Conservation (phyloP, 2,888 invertebrate genomes). For the Perizoma affinitatum region DNA sequence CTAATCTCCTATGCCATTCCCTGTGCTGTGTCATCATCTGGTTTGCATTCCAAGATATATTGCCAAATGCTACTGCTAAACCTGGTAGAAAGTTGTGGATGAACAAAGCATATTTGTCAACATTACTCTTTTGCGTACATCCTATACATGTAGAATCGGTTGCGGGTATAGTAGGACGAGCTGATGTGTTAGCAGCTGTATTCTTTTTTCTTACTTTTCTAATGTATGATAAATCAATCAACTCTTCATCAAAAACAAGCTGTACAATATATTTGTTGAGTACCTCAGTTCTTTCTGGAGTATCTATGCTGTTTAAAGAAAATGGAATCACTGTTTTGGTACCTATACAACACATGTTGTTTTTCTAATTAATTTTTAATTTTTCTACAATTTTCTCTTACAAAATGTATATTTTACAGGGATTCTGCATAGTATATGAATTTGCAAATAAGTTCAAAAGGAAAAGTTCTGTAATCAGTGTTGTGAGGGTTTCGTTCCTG, state of each 20-base stretch:
- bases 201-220: conserved; percentile 89
- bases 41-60: conserved; percentile 27
- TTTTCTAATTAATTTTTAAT: no score
- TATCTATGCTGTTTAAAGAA: conserved; percentile 96
- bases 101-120: conserved; percentile 85
- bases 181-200: conserved; percentile 93
- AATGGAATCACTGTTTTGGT: conserved; percentile 96
- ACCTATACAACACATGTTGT: conserved; percentile 17
- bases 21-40: conserved; percentile 70
- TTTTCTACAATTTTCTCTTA: neutral
- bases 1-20: conserved; percentile 90
- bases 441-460: conserved; percentile 61
- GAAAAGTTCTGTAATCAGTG: conserved; percentile 24
- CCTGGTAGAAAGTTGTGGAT: conserved; percentile 34
- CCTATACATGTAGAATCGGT: conserved; percentile 97
- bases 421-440: conserved; percentile 88
- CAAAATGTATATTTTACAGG: conserved; percentile 65
- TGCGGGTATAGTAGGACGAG: conserved; percentile 95
- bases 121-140: conserved; percentile 93
- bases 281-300: conserved; percentile 75
- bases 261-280: conserved; percentile 8
- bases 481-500: conserved; percentile 81
- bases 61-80: neutral
- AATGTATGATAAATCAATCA: conserved; percentile 80
- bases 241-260: conserved; percentile 31